phyloP scores from a whole-genome alignment of 2,113 vertebrate species.

The Rhagologus leucostigma region DNA sequence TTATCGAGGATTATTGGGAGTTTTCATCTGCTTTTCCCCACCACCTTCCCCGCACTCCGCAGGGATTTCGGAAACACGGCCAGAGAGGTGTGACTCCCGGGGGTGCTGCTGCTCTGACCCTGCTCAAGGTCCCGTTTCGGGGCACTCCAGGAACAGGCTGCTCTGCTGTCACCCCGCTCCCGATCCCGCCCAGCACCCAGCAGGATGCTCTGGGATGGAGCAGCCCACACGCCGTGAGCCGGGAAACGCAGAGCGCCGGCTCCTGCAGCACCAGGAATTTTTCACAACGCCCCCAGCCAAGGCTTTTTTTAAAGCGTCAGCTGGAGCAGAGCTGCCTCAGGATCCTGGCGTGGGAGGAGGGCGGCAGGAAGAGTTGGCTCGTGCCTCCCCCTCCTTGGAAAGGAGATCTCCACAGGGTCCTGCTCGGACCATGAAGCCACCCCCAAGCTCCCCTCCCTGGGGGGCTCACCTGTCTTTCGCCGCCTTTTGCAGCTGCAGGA shows the following conservation, averaged over 20 bases:
- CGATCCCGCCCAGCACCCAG: background rate
- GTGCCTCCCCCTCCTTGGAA: background rate
- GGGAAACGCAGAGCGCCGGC: background rate
- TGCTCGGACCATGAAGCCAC: background rate
- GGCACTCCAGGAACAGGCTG: background rate
- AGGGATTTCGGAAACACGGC: background rate
- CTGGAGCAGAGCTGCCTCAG: constrained; percentile 14
- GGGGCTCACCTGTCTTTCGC: constrained; percentile 81
- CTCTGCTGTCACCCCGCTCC: background rate
- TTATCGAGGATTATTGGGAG: rapidly evolving
- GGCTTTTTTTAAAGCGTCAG: constrained; percentile 54
- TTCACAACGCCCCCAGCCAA: constrained; percentile 34
- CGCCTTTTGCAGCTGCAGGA: constrained; percentile 79
- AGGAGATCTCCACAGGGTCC: background rate
- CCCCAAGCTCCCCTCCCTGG: background rate
- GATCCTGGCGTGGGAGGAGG: constrained; percentile 1
- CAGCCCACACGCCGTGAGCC: background rate
- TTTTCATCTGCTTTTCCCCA: background rate
- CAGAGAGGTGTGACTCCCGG: rapidly evolving
- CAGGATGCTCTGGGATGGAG: background rate
- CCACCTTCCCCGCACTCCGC: background rate
- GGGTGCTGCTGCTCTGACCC: background rate
- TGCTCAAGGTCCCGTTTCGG: background rate
- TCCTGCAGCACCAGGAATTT: constrained; percentile 18
- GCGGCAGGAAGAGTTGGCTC: background rate